These are phyloP conservation scores for Gonioctena quinquepunctata DNA, from an alignment of 1,140 invertebrate species.

Conservation along the genomic window DNA sequence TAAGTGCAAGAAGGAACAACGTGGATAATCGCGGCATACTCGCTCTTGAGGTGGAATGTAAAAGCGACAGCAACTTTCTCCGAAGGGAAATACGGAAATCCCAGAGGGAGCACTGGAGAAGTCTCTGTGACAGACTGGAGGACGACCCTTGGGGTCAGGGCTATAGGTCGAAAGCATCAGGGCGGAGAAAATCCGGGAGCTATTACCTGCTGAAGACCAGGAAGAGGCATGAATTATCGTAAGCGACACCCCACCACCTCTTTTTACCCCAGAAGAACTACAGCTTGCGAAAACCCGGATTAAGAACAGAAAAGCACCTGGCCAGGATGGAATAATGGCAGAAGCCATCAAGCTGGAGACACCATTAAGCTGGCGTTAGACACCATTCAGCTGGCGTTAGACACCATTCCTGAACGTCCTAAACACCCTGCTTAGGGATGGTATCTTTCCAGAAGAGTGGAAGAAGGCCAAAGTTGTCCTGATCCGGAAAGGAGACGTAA, in stretches of 20 bases:
- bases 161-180: neutral
- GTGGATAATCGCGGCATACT: neutral
- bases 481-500: neutral
- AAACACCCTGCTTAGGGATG: neutral
- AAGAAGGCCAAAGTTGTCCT: neutral
- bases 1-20: neutral
- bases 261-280: neutral
- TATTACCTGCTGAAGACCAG: neutral
- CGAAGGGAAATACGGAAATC: neutral
- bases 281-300: neutral
- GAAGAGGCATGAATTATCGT: no score
- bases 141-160: neutral
- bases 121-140: neutral
- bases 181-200: neutral
- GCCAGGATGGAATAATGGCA: neutral
- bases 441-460: neutral
- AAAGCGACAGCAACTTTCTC: neutral
- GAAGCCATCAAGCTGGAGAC: no score
- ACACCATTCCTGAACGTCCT: neutral
- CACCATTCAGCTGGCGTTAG: neutral
- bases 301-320: neutral
- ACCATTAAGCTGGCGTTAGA: no score
- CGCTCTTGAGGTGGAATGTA: neutral
- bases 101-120: neutral
- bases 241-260: neutral